A percentile compares a stretch with the other conserved stretches of the same genome.
phyloP scores from a whole-genome alignment of 23 tunicate genomes.

The Diplosoma virens region DNA sequence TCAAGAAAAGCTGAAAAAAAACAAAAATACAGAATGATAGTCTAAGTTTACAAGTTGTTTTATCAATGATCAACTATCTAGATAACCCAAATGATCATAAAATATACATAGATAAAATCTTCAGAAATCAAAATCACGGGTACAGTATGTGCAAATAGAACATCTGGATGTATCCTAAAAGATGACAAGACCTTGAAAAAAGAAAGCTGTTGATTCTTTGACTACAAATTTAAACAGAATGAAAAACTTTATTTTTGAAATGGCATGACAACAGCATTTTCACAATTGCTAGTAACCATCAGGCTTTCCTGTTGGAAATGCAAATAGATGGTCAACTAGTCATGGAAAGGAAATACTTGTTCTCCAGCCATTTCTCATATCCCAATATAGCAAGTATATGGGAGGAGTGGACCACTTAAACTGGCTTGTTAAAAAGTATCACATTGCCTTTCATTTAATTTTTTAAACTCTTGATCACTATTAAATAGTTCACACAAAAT shows the following conservation, averaged over 20 bases:
- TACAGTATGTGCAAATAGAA: not conserved
- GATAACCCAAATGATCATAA: too few species aligned
- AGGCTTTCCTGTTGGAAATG: not conserved
- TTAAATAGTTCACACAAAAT: too few species aligned
- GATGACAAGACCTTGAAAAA: not conserved
- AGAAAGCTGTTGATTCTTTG: not conserved
- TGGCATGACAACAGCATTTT: not conserved
- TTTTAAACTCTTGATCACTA: too few species aligned
- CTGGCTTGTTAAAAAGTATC: not conserved
- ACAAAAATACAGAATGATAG: too few species aligned
- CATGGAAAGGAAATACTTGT: not conserved
- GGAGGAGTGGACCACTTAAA: not conserved
- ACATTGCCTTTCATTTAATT: not conserved
- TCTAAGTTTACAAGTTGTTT: not conserved
- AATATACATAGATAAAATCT: not conserved
- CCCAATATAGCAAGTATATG: not conserved
- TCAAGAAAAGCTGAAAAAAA: not conserved
- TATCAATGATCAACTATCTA: too few species aligned
- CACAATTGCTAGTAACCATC: not conserved
- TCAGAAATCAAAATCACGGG: not conserved
- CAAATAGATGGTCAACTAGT: conserved; percentile 3
- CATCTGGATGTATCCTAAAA: not conserved
- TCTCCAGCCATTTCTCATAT: not conserved
- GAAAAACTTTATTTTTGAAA: not conserved
- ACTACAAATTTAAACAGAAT: not conserved